phyloP scores from a whole-genome alignment of 1,140 invertebrate genomes.

The Diploscapter pachys region DNA sequence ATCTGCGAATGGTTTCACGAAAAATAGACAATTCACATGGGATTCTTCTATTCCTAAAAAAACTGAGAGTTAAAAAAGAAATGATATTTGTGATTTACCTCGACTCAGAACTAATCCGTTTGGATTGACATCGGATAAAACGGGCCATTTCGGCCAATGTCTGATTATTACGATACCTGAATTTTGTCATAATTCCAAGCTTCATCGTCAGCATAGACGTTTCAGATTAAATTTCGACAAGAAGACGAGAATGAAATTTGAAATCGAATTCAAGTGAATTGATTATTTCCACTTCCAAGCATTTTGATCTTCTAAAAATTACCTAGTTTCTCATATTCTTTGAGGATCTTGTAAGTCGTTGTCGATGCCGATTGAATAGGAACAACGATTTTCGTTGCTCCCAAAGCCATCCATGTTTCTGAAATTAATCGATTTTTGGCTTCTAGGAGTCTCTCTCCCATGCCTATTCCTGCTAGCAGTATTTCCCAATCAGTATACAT shows the following conservation, averaged over 20 bases:
- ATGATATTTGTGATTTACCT: conserved; percentile 15
- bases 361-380: conserved; percentile 55
- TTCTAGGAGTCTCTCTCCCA: neutral
- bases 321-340: conserved; percentile 52
- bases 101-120: conserved; percentile 57
- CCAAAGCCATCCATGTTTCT: conserved; percentile 50
- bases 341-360: conserved; percentile 46
- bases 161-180: conserved; percentile 53
- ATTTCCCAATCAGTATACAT: conserved; percentile 59
- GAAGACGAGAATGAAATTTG: too few species aligned
- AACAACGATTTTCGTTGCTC: conserved; percentile 56
- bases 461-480: conserved; percentile 45
- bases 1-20: conserved; percentile 56
- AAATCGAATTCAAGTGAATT: too few species aligned
- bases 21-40: conserved; percentile 57
- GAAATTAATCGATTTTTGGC: neutral
- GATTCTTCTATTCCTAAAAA: conserved; percentile 54
- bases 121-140: conserved; percentile 57
- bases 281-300: too few species aligned
- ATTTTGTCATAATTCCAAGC: too few species aligned
- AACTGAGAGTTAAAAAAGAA: neutral
- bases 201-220: too few species aligned
- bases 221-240: too few species aligned
- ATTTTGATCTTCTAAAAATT: neutral
- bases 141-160: conserved; percentile 57